Evolutionary conservation across 2,113 vertebrate species (phyloP).

Genomic region (Choloepus hoffmanni): DNA sequence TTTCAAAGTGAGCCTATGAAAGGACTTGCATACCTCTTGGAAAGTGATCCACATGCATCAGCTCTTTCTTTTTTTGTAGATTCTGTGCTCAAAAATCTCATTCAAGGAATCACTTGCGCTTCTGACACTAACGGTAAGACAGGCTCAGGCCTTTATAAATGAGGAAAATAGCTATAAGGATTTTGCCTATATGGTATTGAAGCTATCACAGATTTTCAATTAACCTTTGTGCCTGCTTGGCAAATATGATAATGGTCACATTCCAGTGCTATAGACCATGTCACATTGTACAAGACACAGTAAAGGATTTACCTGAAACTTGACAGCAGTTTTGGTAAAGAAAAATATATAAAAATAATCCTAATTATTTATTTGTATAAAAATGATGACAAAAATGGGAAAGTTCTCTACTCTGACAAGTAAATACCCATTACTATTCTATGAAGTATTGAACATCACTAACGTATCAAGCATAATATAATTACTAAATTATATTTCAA

Average conservation of each 20-base stretch:
- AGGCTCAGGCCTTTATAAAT: conserved; percentile 36
- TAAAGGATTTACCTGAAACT: conserved; percentile 47
- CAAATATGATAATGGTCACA: conserved; percentile 21
- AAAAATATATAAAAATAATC: background rate
- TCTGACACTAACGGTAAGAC: conserved; percentile 68
- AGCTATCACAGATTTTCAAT: conserved; percentile 76
- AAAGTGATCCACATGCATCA: conserved; percentile 35
- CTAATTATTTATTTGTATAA: conserved; percentile 40
- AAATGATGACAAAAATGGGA: conserved; percentile 50
- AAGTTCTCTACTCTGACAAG: conserved; percentile 20
- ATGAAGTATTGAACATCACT: conserved; percentile 5
- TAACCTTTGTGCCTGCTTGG: conserved; percentile 62
- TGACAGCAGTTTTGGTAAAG: background rate
- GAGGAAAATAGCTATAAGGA: conserved; percentile 63
- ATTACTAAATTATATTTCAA: conserved; percentile 41
- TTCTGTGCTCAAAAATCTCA: conserved; percentile 48
- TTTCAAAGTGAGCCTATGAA: conserved; percentile 62
- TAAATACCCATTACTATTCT: conserved; percentile 37
- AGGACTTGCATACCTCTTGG: conserved; percentile 42
- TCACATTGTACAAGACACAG: conserved; percentile 28
- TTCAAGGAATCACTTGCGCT: conserved; percentile 71
- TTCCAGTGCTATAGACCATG: conserved; percentile 6
- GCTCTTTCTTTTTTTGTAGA: conserved; percentile 53
- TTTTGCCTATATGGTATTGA: conserved; percentile 47
- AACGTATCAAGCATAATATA: conserved; percentile 31